A percentile compares a stretch with the other conserved stretches of the same genome.
These are phyloP conservation scores for Arctia plantaginis DNA, from an alignment of 2,888 invertebrate genomes.

Conservation along the genomic window DNA sequence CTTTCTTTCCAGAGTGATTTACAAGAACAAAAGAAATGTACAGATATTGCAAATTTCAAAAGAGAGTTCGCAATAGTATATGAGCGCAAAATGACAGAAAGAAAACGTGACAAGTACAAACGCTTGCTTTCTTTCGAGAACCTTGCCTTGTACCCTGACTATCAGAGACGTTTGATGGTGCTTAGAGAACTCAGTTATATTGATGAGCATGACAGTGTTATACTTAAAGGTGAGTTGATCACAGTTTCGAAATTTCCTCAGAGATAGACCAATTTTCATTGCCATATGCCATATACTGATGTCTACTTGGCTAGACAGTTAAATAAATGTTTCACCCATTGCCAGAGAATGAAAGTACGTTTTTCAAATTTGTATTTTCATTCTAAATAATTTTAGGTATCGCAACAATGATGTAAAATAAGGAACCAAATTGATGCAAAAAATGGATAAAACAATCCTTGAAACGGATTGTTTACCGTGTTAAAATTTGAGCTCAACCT, in stretches of 20 bases:
- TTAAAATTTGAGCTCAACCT: too few species aligned
- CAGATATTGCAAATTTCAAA: conserved; percentile 92
- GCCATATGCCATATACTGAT: neutral
- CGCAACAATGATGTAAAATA: too few species aligned
- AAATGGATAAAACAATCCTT: too few species aligned
- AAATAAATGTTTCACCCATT: too few species aligned
- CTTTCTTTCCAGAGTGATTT: conserved; percentile 71
- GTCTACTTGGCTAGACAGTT: too few species aligned
- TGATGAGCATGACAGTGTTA: conserved; percentile 81
- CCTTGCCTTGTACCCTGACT: conserved; percentile 95
- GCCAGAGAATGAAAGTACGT: too few species aligned
- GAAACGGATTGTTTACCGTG: too few species aligned
- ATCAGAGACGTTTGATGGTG: conserved; percentile 92
- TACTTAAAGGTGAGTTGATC: conserved; percentile 69
- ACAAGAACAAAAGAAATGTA: conserved; percentile 86
- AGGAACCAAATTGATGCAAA: too few species aligned
- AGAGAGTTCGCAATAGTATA: conserved; percentile 92
- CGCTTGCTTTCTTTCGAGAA: conserved; percentile 94
- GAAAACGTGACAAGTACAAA: conserved; percentile 89
- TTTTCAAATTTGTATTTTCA: neutral
- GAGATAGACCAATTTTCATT: neutral
- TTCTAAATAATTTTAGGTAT: neutral
- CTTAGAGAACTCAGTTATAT: conserved; percentile 91
- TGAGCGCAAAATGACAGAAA: conserved; percentile 90
- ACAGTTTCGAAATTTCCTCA: neutral